These are phyloP conservation scores for Stegophylla sp. DNA, from an alignment of 2,888 invertebrate species.

Conservation along the genomic window DNA sequence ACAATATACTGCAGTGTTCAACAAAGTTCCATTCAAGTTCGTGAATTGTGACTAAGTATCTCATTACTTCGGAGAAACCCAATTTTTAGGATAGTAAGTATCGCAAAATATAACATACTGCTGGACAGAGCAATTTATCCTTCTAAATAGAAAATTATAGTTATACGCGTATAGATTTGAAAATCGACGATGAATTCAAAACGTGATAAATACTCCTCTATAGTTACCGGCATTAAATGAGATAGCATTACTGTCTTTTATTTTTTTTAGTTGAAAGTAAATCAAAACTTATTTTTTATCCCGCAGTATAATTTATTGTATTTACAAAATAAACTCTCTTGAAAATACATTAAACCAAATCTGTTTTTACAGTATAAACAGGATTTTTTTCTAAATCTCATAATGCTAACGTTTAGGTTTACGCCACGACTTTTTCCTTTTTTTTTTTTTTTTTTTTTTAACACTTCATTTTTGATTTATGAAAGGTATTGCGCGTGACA, in stretches of 20 bases:
- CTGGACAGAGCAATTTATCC: no score
- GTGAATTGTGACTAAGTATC: no score
- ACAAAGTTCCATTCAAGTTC: no score
- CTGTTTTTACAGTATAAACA: neutral
- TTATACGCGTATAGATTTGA: no score
- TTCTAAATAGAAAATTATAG: no score
- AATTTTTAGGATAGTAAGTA: no score
- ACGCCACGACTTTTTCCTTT: neutral
- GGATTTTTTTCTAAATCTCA: slow-evolving; percentile 18
- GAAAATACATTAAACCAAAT: slow-evolving; percentile 26
- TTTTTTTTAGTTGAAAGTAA: neutral
- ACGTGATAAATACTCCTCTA: no score
- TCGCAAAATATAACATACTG: no score
- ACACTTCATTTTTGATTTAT: slow-evolving; percentile 40
- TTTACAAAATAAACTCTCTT: neutral
- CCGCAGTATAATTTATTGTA: neutral
- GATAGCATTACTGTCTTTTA: neutral
- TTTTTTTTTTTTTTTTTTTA: no score
- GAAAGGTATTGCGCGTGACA: slow-evolving; percentile 28
- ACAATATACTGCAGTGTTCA: no score
- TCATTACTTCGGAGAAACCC: no score
- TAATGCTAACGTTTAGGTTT: slow-evolving; percentile 8
- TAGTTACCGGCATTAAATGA: neutral
- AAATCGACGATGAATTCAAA: no score
- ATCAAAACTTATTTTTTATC: neutral